These are phyloP conservation scores for Scaptomyza hsui DNA, from an alignment of 1,140 invertebrate species.

Conservation along the genomic window DNA sequence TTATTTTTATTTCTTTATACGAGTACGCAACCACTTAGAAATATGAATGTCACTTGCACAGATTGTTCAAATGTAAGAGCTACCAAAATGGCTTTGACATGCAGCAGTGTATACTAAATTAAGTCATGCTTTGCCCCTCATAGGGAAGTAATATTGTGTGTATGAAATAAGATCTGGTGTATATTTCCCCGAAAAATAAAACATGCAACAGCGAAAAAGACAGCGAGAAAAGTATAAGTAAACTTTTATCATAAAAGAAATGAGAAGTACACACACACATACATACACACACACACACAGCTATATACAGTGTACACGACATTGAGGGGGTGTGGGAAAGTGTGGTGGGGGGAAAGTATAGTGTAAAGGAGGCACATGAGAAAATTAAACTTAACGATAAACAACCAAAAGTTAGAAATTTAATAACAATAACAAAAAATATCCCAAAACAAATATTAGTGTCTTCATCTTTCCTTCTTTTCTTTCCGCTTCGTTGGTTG, in stretches of 20 bases:
- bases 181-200: conserved; percentile 41
- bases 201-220: conserved; percentile 50
- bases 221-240: conserved; percentile 37
- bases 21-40: conserved; percentile 4
- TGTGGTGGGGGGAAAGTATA: not conserved
- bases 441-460: conserved; percentile 1
- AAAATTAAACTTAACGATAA: conserved; percentile 58
- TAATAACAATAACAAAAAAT: conserved; percentile 36
- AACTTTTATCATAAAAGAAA: conserved; percentile 60
- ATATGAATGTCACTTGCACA: conserved; percentile 33
- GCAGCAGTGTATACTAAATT: conserved; percentile 60
- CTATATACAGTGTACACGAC: not conserved
- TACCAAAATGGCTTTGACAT: conserved; percentile 17
- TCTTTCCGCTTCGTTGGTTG: not conserved
- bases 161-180: conserved; percentile 57
- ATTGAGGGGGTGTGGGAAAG: conserved; percentile 16
- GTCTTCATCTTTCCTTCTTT: conserved; percentile 29
- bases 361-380: conserved; percentile 21
- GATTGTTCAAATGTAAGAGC: conserved; percentile 3
- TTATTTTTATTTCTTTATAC: not conserved
- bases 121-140: conserved; percentile 40
- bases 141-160: not conserved
- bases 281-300: conserved; percentile 11
- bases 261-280: conserved; percentile 27
- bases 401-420: conserved; percentile 76